Percentiles rank a stretch among this genome's conserved stretches.
These are phyloP conservation scores for Hippocampus zosterae DNA, from an alignment of 2,113 vertebrate species.

Conservation along the genomic window DNA sequence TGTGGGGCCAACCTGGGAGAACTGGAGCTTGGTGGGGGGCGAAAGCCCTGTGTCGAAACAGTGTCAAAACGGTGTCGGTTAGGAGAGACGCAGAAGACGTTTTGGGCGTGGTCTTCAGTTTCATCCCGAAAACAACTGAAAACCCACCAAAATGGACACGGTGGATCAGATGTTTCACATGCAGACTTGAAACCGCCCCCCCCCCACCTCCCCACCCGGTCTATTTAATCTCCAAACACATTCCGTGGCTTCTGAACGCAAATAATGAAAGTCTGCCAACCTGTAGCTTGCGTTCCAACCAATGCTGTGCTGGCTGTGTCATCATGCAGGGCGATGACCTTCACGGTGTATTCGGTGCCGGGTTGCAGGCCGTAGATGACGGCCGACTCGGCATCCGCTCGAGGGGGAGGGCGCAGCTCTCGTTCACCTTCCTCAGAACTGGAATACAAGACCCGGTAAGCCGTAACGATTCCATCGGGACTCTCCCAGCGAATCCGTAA, in stretches of 20 bases:
- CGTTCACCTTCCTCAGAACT: conserved; percentile 90
- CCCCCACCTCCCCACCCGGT: no score
- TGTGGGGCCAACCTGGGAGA: conserved; percentile 83
- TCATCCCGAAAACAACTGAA: not conserved
- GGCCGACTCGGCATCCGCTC: conserved; percentile 83
- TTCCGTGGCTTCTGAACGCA: not conserved
- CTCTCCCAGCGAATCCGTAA: conserved; percentile 94
- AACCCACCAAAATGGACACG: not conserved
- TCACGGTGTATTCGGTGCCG: conserved; percentile 95
- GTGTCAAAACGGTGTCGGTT: not conserved
- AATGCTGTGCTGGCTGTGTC: conserved; percentile 87
- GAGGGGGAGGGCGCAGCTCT: conserved; percentile 86
- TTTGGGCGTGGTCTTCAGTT: not conserved
- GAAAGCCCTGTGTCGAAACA: conserved; percentile 78
- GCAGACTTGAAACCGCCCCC: not conserved
- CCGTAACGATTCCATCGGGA: conserved; percentile 89
- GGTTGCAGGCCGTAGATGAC: conserved; percentile 86
- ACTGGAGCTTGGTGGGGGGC: conserved; percentile 83
- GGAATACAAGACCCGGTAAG: conserved; percentile 87
- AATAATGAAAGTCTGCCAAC: conserved; percentile 54
- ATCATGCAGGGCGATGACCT: conserved; percentile 89
- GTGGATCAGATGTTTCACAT: not conserved
- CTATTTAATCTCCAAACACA: not conserved
- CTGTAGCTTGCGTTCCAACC: conserved; percentile 90
- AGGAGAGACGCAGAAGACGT: not conserved